A percentile compares a stretch with the other conserved stretches of the same genome.
phyloP scores from a whole-genome alignment of 2,888 invertebrate species.

The Polymixis lichenea region DNA sequence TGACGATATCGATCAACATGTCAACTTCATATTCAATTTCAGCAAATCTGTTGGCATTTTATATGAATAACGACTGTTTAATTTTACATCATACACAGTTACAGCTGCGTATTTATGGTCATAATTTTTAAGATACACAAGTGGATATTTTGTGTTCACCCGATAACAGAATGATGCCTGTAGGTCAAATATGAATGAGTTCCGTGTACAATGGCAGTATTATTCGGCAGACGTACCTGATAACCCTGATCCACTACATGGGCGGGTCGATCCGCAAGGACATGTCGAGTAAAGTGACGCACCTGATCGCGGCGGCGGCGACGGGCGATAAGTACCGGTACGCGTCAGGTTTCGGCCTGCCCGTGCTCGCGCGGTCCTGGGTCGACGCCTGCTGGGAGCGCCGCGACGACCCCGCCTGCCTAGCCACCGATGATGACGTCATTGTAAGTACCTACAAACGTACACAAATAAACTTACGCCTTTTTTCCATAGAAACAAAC shows the following conservation, averaged over 20 bases:
- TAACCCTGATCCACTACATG: slow-evolving; percentile 98
- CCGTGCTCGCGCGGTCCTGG: slow-evolving; percentile 97
- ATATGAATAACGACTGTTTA: slow-evolving; percentile 8
- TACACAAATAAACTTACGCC: background rate
- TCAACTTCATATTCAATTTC: slow-evolving; percentile 11
- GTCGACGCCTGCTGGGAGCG: slow-evolving; percentile 96
- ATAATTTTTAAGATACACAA: slow-evolving; percentile 26
- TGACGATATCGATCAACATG: slow-evolving; percentile 18
- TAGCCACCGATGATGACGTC: slow-evolving; percentile 93
- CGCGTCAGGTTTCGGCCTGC: slow-evolving; percentile 96
- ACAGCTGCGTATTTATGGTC: slow-evolving; percentile 13
- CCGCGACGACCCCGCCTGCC: slow-evolving; percentile 92
- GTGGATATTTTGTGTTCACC: slow-evolving; percentile 10
- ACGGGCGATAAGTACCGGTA: slow-evolving; percentile 98
- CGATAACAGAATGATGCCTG: slow-evolving; percentile 8
- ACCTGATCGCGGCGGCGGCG: slow-evolving; percentile 97
- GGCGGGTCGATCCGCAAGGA: slow-evolving; percentile 98
- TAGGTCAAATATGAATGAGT: slow-evolving; percentile 26
- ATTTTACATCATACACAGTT: slow-evolving; percentile 20
- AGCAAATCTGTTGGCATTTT: slow-evolving; percentile 34
- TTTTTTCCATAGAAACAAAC: slow-evolving; percentile 12
- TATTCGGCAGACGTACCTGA: slow-evolving; percentile 93
- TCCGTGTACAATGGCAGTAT: slow-evolving; percentile 33
- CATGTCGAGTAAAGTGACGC: slow-evolving; percentile 96
- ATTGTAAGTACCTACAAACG: slow-evolving; percentile 87